Conservation (phyloP, 2,888 invertebrate genomes). For the Syrista parreyssii region DNA sequence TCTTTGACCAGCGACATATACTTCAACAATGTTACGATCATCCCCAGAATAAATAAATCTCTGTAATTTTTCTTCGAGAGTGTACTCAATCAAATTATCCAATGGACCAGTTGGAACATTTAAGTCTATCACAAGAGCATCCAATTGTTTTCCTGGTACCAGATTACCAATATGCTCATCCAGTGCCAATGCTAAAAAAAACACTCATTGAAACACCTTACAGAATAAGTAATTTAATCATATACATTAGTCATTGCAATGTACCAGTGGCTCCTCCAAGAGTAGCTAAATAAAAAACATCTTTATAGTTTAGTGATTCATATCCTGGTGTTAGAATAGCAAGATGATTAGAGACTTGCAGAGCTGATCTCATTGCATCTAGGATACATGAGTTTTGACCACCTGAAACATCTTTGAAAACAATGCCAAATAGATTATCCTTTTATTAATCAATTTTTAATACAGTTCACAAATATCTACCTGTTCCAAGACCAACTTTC, state of each 20-base stretch:
- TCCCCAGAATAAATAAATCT: slow-evolving; percentile 85
- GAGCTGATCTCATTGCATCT: slow-evolving; percentile 78
- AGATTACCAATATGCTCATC: slow-evolving; percentile 85
- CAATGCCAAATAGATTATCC: slow-evolving; percentile 3
- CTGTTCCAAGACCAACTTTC: slow-evolving; percentile 87
- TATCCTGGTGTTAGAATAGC: slow-evolving; percentile 68
- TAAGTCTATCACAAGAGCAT: slow-evolving; percentile 84
- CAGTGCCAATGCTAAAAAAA: slow-evolving; percentile 76
- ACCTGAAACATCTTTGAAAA: slow-evolving; percentile 80
- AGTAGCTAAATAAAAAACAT: slow-evolving; percentile 87
- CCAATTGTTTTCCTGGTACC: slow-evolving; percentile 84
- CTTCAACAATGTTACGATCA: slow-evolving; percentile 82
- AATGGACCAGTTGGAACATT: slow-evolving; percentile 67
- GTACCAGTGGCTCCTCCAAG: slow-evolving; percentile 85
- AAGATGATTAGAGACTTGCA: slow-evolving; percentile 80
- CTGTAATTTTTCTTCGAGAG: slow-evolving; percentile 74
- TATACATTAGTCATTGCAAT: too few relatives aligned
- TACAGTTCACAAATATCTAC: slow-evolving; percentile 64
- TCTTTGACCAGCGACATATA: slow-evolving; percentile 79
- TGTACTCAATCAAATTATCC: slow-evolving; percentile 69
- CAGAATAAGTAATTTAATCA: too few relatives aligned
- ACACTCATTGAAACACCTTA: slow-evolving; percentile 12
- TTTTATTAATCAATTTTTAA: neutral
- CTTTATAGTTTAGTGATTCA: slow-evolving; percentile 75
- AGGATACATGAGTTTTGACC: slow-evolving; percentile 83